Conservation (phyloP, 1,140 invertebrate genomes). For the Drosophila malerkotliana region DNA sequence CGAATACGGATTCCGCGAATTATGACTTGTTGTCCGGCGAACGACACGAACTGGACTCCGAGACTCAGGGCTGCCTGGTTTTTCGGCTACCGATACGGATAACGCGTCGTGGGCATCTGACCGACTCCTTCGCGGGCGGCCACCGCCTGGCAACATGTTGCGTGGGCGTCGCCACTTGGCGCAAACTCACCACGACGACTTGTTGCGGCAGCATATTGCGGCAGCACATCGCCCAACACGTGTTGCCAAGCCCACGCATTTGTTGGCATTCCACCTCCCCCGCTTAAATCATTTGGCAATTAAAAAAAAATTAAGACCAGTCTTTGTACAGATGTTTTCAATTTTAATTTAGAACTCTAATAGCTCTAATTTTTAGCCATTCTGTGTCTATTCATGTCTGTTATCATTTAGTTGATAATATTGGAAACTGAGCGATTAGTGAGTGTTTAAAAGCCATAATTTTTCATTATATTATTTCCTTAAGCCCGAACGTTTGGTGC, state of each 20-base stretch:
- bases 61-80: constrained; percentile 2
- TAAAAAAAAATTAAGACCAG: too few relatives aligned
- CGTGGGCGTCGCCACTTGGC: constrained; percentile 18
- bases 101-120: constrained; percentile 68
- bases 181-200: constrained; percentile 52
- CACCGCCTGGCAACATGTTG: constrained; percentile 34
- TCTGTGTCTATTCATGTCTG: too few relatives aligned
- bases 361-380: too few relatives aligned
- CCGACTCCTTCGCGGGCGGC: constrained; percentile 12
- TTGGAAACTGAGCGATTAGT: too few relatives aligned
- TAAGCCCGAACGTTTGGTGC: too few relatives aligned
- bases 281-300: too few relatives aligned
- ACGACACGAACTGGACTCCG: constrained; percentile 1
- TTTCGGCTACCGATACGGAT: constrained; percentile 52
- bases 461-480: too few relatives aligned
- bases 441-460: too few relatives aligned
- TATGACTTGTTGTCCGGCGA: background rate
- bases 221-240: background rate
- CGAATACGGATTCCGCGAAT: background rate
- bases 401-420: too few relatives aligned
- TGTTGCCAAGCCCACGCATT: background rate
- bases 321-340: too few relatives aligned
- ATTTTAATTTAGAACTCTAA: too few relatives aligned
- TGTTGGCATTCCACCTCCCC: background rate
- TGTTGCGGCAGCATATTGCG: constrained; percentile 41